Conservation (phyloP, 2,113 vertebrate genomes). For the Halichoeres trimaculatus region DNA sequence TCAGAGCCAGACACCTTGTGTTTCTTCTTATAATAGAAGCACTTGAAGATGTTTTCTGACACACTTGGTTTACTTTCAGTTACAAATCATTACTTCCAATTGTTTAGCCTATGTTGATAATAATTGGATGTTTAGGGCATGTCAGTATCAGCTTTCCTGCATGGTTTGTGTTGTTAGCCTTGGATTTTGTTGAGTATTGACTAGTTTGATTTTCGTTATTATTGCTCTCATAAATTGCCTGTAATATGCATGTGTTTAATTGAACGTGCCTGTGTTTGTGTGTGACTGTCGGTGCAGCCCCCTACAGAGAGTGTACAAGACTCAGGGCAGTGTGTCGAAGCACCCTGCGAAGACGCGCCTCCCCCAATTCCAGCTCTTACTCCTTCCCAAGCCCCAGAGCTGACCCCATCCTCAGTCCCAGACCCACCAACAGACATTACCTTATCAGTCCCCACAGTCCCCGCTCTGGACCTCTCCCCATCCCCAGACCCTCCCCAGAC, state of each 20-base stretch:
- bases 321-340: slow-evolving; percentile 73
- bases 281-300: slow-evolving; percentile 87
- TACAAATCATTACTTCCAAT: slow-evolving; percentile 50
- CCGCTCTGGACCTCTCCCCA: slow-evolving; percentile 43
- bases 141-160: slow-evolving; percentile 70
- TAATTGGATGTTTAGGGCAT: slow-evolving; percentile 73
- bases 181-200: slow-evolving; percentile 48
- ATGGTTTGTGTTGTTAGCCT: slow-evolving; percentile 69
- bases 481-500: slow-evolving; percentile 73
- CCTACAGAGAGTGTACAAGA: slow-evolving; percentile 81
- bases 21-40: slow-evolving; percentile 72
- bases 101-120: slow-evolving; percentile 37
- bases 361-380: slow-evolving; percentile 69
- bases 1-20: slow-evolving; percentile 70
- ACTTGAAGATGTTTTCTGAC: slow-evolving; percentile 45
- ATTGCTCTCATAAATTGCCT: slow-evolving; percentile 68
- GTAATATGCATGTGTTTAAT: slow-evolving; percentile 80
- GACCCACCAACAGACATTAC: slow-evolving; percentile 68
- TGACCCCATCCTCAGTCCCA: slow-evolving; percentile 54
- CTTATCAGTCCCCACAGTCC: slow-evolving; percentile 60
- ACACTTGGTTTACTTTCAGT: slow-evolving; percentile 51
- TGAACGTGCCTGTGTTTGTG: slow-evolving; percentile 77
- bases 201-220: slow-evolving; percentile 49
- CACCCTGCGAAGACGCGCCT: slow-evolving; percentile 73
- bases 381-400: slow-evolving; percentile 64